phyloP scores from a whole-genome alignment of 2,888 invertebrate genomes.

The Pomacea canaliculata region DNA sequence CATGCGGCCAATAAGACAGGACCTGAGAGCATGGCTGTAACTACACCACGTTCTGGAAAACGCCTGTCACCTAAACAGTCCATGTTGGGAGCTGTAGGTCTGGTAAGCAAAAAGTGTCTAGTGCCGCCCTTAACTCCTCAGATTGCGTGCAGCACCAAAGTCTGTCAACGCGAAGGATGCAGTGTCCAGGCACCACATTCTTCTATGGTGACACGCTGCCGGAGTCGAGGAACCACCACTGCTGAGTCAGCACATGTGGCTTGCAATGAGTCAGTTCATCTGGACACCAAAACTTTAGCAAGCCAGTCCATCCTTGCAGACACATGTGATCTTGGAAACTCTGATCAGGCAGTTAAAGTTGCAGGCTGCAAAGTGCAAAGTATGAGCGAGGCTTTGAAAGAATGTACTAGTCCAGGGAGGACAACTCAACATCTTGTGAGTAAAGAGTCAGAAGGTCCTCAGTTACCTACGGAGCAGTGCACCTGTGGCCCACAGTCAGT shows the following conservation, averaged over 20 bases:
- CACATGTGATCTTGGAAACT: too few species aligned
- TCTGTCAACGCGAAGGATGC: conserved; percentile 17
- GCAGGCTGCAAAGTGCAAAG: too few species aligned
- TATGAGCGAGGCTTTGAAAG: too few species aligned
- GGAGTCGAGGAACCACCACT: not conserved
- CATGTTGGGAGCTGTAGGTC: conserved; percentile 34
- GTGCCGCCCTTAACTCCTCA: conserved; percentile 6
- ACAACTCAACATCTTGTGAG: too few species aligned
- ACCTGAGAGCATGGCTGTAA: not conserved
- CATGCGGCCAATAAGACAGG: not conserved
- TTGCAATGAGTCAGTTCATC: not conserved
- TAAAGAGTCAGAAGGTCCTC: too few species aligned
- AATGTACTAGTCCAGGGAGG: too few species aligned
- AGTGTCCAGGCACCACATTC: not conserved
- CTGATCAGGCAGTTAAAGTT: too few species aligned
- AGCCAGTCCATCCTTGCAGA: too few species aligned
- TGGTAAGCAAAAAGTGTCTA: conserved; percentile 27
- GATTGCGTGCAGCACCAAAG: conserved; percentile 17
- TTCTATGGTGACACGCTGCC: not conserved
- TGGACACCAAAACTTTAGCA: too few species aligned
- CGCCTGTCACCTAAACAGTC: conserved; percentile 36
- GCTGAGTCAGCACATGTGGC: conserved; percentile 26
- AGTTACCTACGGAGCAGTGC: too few species aligned
- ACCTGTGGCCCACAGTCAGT: too few species aligned
- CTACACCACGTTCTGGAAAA: not conserved